A percentile compares a stretch with the other conserved stretches of the same genome.
These are phyloP conservation scores for Dorcus hopei DNA, from an alignment of 2,888 invertebrate species.

Conservation along the genomic window DNA sequence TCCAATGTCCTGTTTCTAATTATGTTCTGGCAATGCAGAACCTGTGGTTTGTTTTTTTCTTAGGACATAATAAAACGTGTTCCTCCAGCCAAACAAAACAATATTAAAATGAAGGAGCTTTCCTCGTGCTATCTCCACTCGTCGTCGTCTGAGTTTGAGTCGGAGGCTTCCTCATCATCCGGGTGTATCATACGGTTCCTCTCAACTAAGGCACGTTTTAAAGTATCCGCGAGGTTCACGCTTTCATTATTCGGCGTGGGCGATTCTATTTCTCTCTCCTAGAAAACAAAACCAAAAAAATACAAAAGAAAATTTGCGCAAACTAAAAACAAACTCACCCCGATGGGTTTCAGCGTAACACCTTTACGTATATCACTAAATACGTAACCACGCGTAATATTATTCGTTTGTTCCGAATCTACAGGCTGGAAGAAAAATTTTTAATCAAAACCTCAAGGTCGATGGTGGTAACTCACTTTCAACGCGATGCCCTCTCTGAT, in stretches of 20 bases:
- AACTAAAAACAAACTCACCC: conserved; percentile 35
- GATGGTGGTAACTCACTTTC: conserved; percentile 55
- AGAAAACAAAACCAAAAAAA: neutral
- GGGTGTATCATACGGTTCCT: conserved; percentile 79
- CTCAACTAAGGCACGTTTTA: conserved; percentile 81
- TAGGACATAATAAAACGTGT: no score
- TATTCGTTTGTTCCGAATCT: conserved; percentile 42
- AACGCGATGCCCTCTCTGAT: conserved; percentile 77
- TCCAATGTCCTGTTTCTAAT: no score
- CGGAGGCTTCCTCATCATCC: conserved; percentile 66
- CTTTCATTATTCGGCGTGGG: conserved; percentile 43
- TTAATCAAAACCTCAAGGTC: neutral
- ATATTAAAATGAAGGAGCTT: no score
- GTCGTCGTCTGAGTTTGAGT: conserved; percentile 60
- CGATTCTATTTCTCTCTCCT: conserved; percentile 42
- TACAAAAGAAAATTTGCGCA: no score
- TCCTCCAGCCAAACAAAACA: no score
- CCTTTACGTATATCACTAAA: conserved; percentile 86
- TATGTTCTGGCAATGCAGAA: no score
- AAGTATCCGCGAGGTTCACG: conserved; percentile 81
- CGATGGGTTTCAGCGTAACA: conserved; percentile 71
- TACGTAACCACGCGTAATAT: conserved; percentile 69
- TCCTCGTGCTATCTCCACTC: conserved; percentile 65
- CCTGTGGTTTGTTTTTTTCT: no score
- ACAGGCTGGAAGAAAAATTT: conserved; percentile 56